These are phyloP conservation scores for Sinosuthora webbiana DNA, from an alignment of 2,113 vertebrate genomes.

Conservation along the genomic window DNA sequence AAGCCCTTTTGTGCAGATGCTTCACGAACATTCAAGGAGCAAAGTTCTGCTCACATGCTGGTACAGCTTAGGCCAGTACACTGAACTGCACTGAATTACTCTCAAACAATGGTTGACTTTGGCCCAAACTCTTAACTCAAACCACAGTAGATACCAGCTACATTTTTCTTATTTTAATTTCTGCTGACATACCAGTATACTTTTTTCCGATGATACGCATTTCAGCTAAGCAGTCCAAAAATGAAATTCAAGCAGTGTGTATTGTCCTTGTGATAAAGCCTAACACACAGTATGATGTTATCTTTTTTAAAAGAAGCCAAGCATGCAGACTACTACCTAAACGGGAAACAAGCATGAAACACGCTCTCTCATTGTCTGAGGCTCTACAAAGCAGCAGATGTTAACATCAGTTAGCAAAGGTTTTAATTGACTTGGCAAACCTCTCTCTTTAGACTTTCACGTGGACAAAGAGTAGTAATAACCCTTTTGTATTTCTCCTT, in stretches of 20 bases:
- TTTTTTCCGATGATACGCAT: not conserved
- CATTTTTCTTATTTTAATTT: not conserved
- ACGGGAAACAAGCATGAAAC: not conserved
- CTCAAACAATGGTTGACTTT: not conserved
- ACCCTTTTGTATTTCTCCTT: not conserved
- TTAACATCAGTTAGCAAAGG: not conserved
- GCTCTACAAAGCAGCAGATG: not conserved
- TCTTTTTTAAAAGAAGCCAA: not conserved
- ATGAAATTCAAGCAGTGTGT: not conserved
- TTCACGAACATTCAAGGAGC: not conserved
- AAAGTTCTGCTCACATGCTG: not conserved
- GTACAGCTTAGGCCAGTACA: not conserved
- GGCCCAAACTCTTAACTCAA: not conserved
- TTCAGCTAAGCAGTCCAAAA: slow-evolving; percentile 15
- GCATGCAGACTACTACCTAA: not conserved
- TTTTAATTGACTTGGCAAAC: not conserved
- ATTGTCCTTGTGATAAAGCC: not conserved
- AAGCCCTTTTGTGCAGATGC: not conserved
- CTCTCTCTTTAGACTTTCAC: not conserved
- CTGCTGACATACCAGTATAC: not conserved
- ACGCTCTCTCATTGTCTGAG: rapidly evolving
- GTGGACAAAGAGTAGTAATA: not conserved
- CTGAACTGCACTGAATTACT: not conserved
- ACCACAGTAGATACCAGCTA: not conserved
- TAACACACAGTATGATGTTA: not conserved